A percentile compares a stretch with the other conserved stretches of the same genome.
These are phyloP conservation scores for Mythimna ferrago DNA, from an alignment of 2,888 invertebrate genomes.

Conservation along the genomic window DNA sequence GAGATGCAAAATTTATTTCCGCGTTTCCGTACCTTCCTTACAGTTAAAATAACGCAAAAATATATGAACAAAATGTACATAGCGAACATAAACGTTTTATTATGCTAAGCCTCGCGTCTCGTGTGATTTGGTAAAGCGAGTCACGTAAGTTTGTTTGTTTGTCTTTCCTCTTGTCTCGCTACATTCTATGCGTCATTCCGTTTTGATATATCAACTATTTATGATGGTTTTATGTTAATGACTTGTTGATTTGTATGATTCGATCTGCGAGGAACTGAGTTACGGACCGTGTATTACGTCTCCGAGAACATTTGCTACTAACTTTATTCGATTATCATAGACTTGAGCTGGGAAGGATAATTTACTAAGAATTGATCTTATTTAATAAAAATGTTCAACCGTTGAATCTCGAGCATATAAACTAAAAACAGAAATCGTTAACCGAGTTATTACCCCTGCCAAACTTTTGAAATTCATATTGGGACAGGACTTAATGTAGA, in stretches of 20 bases:
- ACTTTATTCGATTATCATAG: conserved; percentile 37
- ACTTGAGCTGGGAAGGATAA: not conserved
- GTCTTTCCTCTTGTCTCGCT: conserved; percentile 78
- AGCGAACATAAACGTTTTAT: conserved; percentile 74
- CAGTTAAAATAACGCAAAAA: conserved; percentile 71
- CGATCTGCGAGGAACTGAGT: conserved; percentile 81
- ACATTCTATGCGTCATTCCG: conserved; percentile 78
- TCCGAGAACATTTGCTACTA: conserved; percentile 37
- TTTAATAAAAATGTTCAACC: conserved; percentile 35
- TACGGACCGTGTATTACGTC: conserved; percentile 49
- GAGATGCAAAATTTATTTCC: conserved; percentile 66
- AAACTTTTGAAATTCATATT: conserved; percentile 15
- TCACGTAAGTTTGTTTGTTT: conserved; percentile 86
- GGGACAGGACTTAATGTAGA: conserved; percentile 30
- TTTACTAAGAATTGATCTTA: conserved; percentile 6
- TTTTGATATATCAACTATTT: conserved; percentile 81
- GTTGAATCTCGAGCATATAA: conserved; percentile 14
- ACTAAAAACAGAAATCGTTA: conserved; percentile 5
- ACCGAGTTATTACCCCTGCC: conserved; percentile 10
- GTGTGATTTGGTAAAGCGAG: conserved; percentile 88
- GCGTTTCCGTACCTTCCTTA: conserved; percentile 50
- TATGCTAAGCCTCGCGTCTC: conserved; percentile 87
- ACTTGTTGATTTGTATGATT: conserved; percentile 76
- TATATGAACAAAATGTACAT: conserved; percentile 80
- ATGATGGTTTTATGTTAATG: conserved; percentile 80